These are phyloP conservation scores for Timema cristinae DNA, from an alignment of 2,888 invertebrate species.

Conservation along the genomic window DNA sequence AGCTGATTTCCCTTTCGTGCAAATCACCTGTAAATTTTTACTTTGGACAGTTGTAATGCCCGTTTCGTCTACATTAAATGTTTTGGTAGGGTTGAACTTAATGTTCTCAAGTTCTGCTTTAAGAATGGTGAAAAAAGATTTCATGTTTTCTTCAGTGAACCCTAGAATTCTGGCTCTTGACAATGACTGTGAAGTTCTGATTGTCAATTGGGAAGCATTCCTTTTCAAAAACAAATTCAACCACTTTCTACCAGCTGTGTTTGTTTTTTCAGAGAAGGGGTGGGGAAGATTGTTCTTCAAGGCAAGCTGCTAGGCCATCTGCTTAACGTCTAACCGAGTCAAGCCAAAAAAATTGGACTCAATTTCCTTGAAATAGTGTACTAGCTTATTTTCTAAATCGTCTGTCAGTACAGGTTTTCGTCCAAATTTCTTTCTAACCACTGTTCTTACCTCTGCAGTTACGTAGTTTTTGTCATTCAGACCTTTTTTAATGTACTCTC, in stretches of 20 bases:
- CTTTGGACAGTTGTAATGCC: no score
- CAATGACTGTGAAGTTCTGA: no score
- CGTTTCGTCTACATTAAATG: constrained; percentile 40
- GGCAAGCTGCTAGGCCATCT: constrained; percentile 5
- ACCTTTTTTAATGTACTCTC: no score
- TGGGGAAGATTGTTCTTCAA: constrained; percentile 12
- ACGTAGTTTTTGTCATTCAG: no score
- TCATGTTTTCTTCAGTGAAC: constrained; percentile 11
- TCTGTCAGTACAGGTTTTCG: not conserved
- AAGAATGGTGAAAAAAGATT: constrained; percentile 7
- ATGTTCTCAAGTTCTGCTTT: constrained; percentile 8
- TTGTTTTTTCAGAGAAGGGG: constrained; percentile 11
- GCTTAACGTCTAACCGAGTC: no score
- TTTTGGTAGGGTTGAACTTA: constrained; percentile 14
- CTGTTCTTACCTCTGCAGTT: not conserved
- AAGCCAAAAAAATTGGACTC: no score
- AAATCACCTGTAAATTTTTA: constrained; percentile 34
- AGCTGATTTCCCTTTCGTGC: constrained; percentile 39
- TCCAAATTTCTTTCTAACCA: not conserved
- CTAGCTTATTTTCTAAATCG: constrained; percentile 12
- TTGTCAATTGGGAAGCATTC: not conserved
- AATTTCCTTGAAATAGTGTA: not conserved
- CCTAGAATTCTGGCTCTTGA: not conserved
- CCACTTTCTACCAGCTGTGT: constrained; percentile 12
- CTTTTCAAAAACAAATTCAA: constrained; percentile 6